phyloP scores from a whole-genome alignment of 2,113 vertebrate genomes.

The Sclerurus mexicanus region DNA sequence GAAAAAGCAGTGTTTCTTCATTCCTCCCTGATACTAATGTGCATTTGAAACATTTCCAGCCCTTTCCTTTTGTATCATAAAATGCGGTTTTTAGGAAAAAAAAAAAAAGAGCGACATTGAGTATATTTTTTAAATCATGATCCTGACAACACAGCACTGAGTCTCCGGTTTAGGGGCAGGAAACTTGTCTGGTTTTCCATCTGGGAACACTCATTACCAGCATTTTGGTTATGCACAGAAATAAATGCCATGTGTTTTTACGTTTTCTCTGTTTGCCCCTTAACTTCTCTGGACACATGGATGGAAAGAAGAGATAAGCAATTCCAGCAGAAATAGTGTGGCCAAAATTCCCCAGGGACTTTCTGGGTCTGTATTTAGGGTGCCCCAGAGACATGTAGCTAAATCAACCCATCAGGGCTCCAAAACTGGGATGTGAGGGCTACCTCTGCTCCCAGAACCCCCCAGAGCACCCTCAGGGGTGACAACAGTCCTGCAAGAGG shows the following conservation, averaged over 20 bases:
- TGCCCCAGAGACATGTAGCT: background rate
- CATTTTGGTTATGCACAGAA: background rate
- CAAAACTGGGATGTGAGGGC: rapidly evolving
- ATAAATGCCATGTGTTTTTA: background rate
- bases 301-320: background rate
- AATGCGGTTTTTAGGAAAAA: background rate
- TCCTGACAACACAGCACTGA: background rate
- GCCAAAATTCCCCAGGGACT: background rate
- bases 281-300: background rate
- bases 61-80: background rate
- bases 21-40: background rate
- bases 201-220: background rate
- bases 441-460: background rate
- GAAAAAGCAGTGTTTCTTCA: background rate
- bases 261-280: background rate
- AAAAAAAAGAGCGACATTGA: background rate
- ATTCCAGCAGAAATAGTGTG: background rate
- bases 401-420: background rate
- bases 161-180: background rate
- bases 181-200: background rate
- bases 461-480: rapidly evolving
- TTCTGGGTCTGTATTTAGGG: background rate
- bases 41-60: background rate
- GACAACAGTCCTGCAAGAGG: background rate
- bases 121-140: background rate